Evolutionary conservation across 2,888 invertebrate species (phyloP).

Genomic region (Dryococelus australis): DNA sequence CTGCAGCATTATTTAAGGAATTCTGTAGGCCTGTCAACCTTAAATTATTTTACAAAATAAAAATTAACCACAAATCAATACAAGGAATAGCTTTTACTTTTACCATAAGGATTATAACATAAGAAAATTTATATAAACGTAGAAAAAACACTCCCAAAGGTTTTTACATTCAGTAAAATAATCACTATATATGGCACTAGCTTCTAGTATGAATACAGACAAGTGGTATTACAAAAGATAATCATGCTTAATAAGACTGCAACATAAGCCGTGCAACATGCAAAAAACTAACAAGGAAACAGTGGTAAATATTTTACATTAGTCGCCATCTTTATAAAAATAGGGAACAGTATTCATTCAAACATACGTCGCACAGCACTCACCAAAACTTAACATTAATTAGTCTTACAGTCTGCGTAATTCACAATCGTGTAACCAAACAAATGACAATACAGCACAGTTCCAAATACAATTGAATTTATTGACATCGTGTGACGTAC

Average conservation of each 20-base stretch:
- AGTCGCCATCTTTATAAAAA: constrained; percentile 54
- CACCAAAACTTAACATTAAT: constrained; percentile 55
- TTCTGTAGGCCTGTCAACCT: too few species aligned
- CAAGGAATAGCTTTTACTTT: not conserved
- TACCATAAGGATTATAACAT: not conserved
- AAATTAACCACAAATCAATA: not conserved
- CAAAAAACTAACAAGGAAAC: not conserved
- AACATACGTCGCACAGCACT: constrained; percentile 34
- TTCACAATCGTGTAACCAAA: not conserved
- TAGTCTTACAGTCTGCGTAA: not conserved
- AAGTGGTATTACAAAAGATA: not conserved
- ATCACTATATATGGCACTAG: not conserved
- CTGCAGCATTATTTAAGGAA: too few species aligned
- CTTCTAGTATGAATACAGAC: not conserved
- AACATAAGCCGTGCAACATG: not conserved
- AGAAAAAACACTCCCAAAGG: not conserved
- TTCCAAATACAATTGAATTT: not conserved
- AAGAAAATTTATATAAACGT: not conserved
- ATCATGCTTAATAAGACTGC: not conserved
- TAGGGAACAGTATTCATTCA: constrained; percentile 55
- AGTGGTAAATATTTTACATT: not conserved
- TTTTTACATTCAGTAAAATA: not conserved
- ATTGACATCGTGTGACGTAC: not conserved
- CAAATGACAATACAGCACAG: constrained; percentile 9
- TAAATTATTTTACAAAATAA: not conserved